Evolutionary conservation across 1,140 invertebrate genomes (phyloP).

Genomic region (Babylonia areolata): DNA sequence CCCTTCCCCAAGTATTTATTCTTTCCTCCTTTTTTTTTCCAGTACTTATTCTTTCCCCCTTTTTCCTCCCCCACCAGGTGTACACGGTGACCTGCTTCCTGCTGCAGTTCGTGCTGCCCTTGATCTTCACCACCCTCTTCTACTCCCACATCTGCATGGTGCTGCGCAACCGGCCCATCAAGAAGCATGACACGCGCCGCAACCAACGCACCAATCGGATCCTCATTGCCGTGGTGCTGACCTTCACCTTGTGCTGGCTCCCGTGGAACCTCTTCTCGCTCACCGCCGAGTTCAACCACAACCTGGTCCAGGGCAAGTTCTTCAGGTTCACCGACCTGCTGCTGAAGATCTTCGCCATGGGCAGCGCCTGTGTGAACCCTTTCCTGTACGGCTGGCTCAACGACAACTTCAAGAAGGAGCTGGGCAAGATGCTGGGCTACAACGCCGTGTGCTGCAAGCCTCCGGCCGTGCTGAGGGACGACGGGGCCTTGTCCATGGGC

Average conservation of each 20-base stretch:
- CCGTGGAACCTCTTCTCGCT: constrained; percentile 73
- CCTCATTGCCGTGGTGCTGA: constrained; percentile 95
- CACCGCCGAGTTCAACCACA: constrained; percentile 64
- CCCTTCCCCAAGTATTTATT: too few species aligned
- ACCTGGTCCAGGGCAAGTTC: constrained; percentile 55
- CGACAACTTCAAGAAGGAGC: constrained; percentile 76
- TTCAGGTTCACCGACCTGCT: constrained; percentile 68
- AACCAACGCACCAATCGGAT: constrained; percentile 88
- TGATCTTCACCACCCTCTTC: constrained; percentile 63
- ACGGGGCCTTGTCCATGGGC: constrained; percentile 24
- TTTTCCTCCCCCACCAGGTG: background rate
- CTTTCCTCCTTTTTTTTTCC: too few species aligned
- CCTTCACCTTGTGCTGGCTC: constrained; percentile 90
- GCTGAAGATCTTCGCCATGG: constrained; percentile 79
- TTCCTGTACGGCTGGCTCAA: constrained; percentile 85
- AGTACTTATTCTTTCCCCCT: too few species aligned
- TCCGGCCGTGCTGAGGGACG: background rate
- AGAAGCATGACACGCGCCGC: constrained; percentile 74
- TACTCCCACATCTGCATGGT: constrained; percentile 69
- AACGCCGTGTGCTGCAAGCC: constrained; percentile 11
- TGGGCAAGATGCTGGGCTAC: constrained; percentile 58
- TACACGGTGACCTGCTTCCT: constrained; percentile 69
- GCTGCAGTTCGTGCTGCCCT: constrained; percentile 71
- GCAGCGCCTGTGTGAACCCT: constrained; percentile 89
- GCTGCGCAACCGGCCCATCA: constrained; percentile 65